Percentiles rank a stretch among this genome's conserved stretches.
These are phyloP conservation scores for Nansenia antarctica DNA, from an alignment of 2,113 vertebrate species.

Conservation along the genomic window DNA sequence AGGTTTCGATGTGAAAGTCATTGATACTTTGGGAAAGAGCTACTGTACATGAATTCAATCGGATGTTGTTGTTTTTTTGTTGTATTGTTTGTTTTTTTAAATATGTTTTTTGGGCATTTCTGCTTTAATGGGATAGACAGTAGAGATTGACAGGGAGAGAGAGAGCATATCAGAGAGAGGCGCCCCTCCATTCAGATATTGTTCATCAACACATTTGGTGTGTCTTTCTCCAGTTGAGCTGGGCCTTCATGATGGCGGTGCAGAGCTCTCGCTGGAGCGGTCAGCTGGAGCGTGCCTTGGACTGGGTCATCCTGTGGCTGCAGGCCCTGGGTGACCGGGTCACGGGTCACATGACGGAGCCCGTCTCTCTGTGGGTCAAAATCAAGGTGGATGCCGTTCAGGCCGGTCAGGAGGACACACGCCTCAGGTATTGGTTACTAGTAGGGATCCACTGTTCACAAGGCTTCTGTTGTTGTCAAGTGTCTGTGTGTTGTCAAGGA, in stretches of 20 bases:
- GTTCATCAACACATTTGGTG: neutral
- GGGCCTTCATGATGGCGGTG: slow-evolving; percentile 80
- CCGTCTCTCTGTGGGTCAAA: slow-evolving; percentile 83
- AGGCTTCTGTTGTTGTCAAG: too few relatives aligned
- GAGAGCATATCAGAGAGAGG: neutral
- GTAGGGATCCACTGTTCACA: neutral
- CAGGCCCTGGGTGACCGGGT: slow-evolving; percentile 61
- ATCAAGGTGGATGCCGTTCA: slow-evolving; percentile 80
- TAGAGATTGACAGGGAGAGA: neutral
- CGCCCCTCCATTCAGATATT: too few relatives aligned
- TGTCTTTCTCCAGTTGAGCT: slow-evolving; percentile 71
- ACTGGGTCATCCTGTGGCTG: slow-evolving; percentile 81
- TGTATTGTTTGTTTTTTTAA: neutral
- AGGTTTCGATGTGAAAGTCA: too few relatives aligned
- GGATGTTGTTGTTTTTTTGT: neutral
- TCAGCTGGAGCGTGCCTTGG: slow-evolving; percentile 70
- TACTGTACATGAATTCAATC: too few relatives aligned
- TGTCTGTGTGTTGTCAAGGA: too few relatives aligned
- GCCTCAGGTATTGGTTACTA: slow-evolving; percentile 74
- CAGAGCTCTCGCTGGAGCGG: slow-evolving; percentile 81
- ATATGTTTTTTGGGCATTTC: neutral
- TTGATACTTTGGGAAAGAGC: too few relatives aligned
- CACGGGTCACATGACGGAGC: slow-evolving; percentile 75
- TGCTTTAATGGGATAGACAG: neutral
- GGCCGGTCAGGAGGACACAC: slow-evolving; percentile 76